phyloP scores from a whole-genome alignment of 2,797 vertebrate species.

The Hydrophis major region DNA sequence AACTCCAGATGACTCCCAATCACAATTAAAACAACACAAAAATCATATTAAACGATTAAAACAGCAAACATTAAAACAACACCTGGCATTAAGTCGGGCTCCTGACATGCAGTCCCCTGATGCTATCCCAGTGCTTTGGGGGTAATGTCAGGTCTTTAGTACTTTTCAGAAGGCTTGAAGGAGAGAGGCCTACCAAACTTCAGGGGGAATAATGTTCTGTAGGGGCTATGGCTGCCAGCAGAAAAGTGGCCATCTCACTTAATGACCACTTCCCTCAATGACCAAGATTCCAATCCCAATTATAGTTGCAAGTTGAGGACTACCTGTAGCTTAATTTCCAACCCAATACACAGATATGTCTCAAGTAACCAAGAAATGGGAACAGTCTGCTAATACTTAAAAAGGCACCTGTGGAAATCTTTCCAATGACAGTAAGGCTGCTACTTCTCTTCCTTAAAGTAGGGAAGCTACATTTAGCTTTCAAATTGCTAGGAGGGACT shows the following conservation, averaged over 20 bases:
- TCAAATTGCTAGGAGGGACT: not conserved
- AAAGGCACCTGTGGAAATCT: slow-evolving; percentile 43
- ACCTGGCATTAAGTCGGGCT: not conserved
- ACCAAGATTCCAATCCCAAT: too few relatives aligned
- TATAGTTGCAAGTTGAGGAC: not conserved
- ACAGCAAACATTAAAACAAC: not conserved
- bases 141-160: not conserved
- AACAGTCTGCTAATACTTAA: slow-evolving; percentile 30
- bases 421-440: slow-evolving; percentile 18
- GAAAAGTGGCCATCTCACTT: too few relatives aligned
- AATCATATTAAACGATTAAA: not conserved
- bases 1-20: not conserved
- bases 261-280: too few relatives aligned
- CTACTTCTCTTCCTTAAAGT: slow-evolving; percentile 23
- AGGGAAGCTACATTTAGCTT: slow-evolving; percentile 36
- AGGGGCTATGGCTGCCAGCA: not conserved
- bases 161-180: not conserved
- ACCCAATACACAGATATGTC: slow-evolving; percentile 40
- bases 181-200: not conserved
- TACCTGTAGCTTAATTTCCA: slow-evolving; percentile 42
- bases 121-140: not conserved
- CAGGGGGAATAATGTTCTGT: not conserved
- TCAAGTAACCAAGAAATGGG: slow-evolving; percentile 41
- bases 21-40: not conserved
- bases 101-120: not conserved